These are phyloP conservation scores for Drosophila tanythrix DNA, from an alignment of 2,888 invertebrate species.

Conservation along the genomic window DNA sequence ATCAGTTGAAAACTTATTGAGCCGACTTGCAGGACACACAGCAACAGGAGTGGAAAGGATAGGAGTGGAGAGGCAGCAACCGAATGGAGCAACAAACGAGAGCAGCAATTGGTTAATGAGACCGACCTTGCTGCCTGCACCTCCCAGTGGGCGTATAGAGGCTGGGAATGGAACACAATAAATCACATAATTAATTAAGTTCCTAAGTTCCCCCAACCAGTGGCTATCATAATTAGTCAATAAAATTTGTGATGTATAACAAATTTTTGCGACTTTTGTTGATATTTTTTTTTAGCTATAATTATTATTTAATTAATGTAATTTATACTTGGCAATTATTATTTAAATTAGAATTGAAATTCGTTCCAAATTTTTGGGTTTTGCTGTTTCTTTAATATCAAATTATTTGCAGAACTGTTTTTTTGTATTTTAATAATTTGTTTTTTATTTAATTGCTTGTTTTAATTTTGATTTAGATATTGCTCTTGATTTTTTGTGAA, in stretches of 20 bases:
- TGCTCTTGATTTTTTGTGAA: not conserved
- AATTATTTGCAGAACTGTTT: not conserved
- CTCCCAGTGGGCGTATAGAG: not conserved
- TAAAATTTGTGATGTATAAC: not conserved
- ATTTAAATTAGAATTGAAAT: too few species aligned
- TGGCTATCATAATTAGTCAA: not conserved
- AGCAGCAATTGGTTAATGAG: conserved; percentile 19
- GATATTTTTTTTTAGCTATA: too few species aligned
- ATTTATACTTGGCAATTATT: not conserved
- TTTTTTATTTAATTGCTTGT: not conserved
- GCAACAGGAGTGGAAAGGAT: not conserved
- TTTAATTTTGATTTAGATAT: not conserved
- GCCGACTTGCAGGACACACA: conserved; percentile 13
- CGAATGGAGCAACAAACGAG: not conserved
- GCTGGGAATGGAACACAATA: not conserved
- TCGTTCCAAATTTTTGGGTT: too few species aligned
- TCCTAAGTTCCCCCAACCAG: not conserved
- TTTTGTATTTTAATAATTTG: not conserved
- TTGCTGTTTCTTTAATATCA: not conserved
- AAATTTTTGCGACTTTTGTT: not conserved
- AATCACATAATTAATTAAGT: conserved; percentile 42
- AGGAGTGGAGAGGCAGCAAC: not conserved
- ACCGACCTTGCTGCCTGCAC: not conserved
- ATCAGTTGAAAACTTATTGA: conserved; percentile 31
- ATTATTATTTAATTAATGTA: not conserved